These are phyloP conservation scores for Drepana falcataria DNA, from an alignment of 2,888 invertebrate genomes.

Conservation along the genomic window DNA sequence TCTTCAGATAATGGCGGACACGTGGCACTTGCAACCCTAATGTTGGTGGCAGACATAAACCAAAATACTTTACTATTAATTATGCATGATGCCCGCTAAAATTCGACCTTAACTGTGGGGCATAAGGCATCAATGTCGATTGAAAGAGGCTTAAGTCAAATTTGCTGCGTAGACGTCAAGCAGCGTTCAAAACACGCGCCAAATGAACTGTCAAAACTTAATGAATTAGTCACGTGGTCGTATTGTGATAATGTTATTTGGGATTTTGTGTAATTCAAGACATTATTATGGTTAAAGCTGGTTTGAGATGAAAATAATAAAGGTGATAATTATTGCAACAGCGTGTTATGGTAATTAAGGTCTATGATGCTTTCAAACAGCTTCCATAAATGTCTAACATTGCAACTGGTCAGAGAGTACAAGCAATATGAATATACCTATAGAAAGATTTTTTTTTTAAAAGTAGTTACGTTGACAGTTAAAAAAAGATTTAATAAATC, in stretches of 20 bases:
- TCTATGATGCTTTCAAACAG: too few relatives aligned
- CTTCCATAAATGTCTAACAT: too few relatives aligned
- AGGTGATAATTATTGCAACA: too few relatives aligned
- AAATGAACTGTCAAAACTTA: slow-evolving; percentile 53
- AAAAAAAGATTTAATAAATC: too few relatives aligned
- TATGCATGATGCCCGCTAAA: background rate
- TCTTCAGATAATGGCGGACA: slow-evolving; percentile 42
- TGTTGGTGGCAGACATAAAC: slow-evolving; percentile 35
- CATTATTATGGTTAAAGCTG: background rate
- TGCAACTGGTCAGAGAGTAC: too few relatives aligned
- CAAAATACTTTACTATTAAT: slow-evolving; percentile 2
- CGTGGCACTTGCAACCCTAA: slow-evolving; percentile 46
- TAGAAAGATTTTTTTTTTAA: too few relatives aligned
- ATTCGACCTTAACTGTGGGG: slow-evolving; percentile 2
- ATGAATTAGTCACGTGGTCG: slow-evolving; percentile 38
- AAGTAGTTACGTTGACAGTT: too few relatives aligned
- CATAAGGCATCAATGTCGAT: background rate
- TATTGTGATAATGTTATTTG: slow-evolving; percentile 15
- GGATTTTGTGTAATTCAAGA: background rate
- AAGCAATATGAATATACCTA: too few relatives aligned
- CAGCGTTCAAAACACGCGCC: slow-evolving; percentile 30
- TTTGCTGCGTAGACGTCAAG: slow-evolving; percentile 21
- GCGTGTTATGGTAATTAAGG: too few relatives aligned
- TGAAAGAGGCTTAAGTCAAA: background rate
- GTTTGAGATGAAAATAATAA: background rate